phyloP scores from a whole-genome alignment of 2,797 vertebrate species.

The Mycteria americana region DNA sequence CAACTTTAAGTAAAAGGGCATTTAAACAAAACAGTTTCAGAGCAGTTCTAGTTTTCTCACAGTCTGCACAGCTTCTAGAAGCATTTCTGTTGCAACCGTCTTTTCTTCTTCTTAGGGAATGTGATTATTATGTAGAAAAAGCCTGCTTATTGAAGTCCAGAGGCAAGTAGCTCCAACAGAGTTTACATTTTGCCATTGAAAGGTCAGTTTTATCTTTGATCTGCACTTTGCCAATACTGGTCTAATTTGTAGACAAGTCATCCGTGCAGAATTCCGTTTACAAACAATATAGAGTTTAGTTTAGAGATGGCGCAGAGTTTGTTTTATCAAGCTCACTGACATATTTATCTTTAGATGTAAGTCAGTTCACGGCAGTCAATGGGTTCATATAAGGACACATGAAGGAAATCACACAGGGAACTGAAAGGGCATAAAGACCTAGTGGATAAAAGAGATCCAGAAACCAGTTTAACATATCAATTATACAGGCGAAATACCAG shows the following conservation, averaged over 20 bases:
- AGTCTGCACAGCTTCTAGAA: background rate
- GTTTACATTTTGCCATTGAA: background rate
- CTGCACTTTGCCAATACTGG: background rate
- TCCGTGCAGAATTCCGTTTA: background rate
- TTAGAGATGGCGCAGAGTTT: conserved; percentile 4
- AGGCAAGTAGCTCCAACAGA: background rate
- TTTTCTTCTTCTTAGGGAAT: background rate
- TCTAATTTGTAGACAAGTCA: background rate
- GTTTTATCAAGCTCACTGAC: conserved; percentile 29
- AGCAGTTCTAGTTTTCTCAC: background rate
- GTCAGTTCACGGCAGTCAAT: background rate
- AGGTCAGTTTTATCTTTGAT: conserved; percentile 18
- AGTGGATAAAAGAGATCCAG: background rate
- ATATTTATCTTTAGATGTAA: conserved; percentile 43
- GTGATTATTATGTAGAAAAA: background rate
- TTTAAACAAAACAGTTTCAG: background rate
- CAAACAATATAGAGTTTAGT: background rate
- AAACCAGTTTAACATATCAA: background rate
- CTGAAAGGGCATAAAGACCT: background rate
- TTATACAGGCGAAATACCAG: background rate
- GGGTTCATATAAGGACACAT: conserved; percentile 29
- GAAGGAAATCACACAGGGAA: conserved; percentile 18
- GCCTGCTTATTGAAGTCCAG: background rate
- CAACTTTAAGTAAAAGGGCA: background rate
- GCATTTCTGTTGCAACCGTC: background rate